These are phyloP conservation scores for Callocephalon fimbriatum DNA, from an alignment of 2,113 vertebrate genomes.

Conservation along the genomic window DNA sequence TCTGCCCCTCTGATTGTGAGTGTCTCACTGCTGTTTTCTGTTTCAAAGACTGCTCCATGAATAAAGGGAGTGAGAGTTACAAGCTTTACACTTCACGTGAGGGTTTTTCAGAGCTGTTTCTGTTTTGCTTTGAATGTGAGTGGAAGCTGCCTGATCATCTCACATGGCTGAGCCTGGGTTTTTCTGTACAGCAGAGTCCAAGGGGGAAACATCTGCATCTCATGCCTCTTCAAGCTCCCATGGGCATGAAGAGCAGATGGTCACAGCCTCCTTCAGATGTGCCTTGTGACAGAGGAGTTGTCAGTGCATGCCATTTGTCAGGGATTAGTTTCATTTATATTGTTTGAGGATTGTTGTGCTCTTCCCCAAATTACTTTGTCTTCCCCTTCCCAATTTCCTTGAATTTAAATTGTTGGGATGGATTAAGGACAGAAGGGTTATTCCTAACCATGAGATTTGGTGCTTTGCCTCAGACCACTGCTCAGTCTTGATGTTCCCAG, in stretches of 20 bases:
- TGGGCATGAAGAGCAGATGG: neutral
- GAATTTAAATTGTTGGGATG: neutral
- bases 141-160: neutral
- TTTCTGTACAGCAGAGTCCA: neutral
- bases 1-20: neutral
- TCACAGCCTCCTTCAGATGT: neutral
- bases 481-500: neutral
- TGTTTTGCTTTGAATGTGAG: neutral
- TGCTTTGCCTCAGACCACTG: neutral
- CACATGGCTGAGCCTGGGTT: rapidly evolving
- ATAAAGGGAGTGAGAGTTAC: neutral
- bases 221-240: neutral
- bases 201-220: neutral
- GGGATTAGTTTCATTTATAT: neutral
- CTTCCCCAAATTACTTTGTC: neutral
- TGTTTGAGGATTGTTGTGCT: neutral
- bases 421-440: neutral
- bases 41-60: neutral
- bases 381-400: neutral
- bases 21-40: neutral
- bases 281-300: neutral
- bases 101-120: neutral
- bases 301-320: neutral
- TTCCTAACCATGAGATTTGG: neutral
- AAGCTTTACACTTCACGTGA: neutral